Evolutionary conservation across 2,888 invertebrate genomes (phyloP), one percentile per base, ranked within the genome.

Genomic region (Prosopocoilus inquinatus): DNA sequence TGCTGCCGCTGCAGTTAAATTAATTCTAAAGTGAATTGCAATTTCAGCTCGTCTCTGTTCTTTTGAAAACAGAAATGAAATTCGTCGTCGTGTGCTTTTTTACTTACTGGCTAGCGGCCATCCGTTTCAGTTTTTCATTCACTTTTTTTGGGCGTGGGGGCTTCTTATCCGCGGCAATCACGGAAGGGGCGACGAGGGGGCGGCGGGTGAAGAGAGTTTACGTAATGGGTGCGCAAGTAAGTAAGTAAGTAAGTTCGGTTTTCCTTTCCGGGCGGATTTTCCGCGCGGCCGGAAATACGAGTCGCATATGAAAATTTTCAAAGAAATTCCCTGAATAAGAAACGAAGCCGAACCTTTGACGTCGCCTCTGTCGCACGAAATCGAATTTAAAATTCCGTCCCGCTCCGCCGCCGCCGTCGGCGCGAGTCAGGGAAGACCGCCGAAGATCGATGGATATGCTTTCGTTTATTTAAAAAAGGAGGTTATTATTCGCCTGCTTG

Each of bases 391-490:
- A 57, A 55, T 47, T 46, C 50, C 53, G 47, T 46, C n/a, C 47
- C 12, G 11, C 15, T 34, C 47, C 13, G 20, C 20, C 20, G 16
- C 43, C 5, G 9, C 35, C 8, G 8, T 35, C 16, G 9, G 11
- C 32, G 9, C 12, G 16, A 13, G 28, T n/a, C 34, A 47, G 2
- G 15, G 34, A 47, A 47, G 9, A 34, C 5, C 33, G 15, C 12
- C 28, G 47, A 47, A 47, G 56, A 62, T 61, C 58, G 58, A 64
- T 64, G 47, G 43, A 57, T 63, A 46, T 58, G 50, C 54, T 53
- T 52, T 62, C 61, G 62, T 58, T 64, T 63, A 57, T 63, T 61
- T 57, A 57, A 60, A 65, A 57, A n/a, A 63, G 45, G 55, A 41
- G 47, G 55, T 56, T 60, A 61, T 62, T 59, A 61, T 59, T 59